Percentiles rank a stretch among this genome's conserved stretches.
Conservation (phyloP, 1,140 invertebrate species). For the Drosophila rufa region DNA sequence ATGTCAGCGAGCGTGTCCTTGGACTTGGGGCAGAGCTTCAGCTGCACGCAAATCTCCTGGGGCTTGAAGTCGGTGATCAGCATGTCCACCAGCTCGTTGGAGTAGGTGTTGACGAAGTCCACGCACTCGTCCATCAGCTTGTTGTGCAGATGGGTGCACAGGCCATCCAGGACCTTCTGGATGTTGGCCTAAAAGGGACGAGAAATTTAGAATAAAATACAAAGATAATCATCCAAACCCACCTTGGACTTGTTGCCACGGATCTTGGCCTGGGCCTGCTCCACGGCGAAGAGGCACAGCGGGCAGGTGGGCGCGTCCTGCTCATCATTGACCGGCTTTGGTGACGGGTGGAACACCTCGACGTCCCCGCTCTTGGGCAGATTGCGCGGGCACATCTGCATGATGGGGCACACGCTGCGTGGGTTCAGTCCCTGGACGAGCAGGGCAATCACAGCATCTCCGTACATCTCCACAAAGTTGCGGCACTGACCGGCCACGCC, state of each 20-base stretch:
- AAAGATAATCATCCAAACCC: not conserved
- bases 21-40: conserved; percentile 89
- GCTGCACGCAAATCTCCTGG: conserved; percentile 91
- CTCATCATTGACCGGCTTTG: conserved; percentile 25
- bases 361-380: conserved; percentile 85
- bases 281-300: conserved; percentile 92
- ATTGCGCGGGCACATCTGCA: conserved; percentile 86
- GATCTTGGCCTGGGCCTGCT: conserved; percentile 86
- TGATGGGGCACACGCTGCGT: conserved; percentile 86
- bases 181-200: conserved; percentile 87
- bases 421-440: conserved; percentile 94
- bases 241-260: conserved; percentile 79
- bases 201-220: not conserved
- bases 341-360: conserved; percentile 86
- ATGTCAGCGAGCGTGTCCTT: conserved; percentile 68
- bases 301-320: conserved; percentile 89
- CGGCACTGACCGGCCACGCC: conserved; percentile 89
- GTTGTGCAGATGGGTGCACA: conserved; percentile 90
- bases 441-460: conserved; percentile 91
- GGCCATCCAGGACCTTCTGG: conserved; percentile 88
- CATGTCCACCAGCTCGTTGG: conserved; percentile 91
- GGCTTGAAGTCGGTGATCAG: conserved; percentile 91
- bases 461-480: conserved; percentile 91
- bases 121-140: conserved; percentile 89
- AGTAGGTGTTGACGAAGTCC: conserved; percentile 91